Evolutionary conservation across 2,888 invertebrate species (phyloP), one percentile per base, ranked within the genome.

Genomic region (Catocala sponsa): DNA sequence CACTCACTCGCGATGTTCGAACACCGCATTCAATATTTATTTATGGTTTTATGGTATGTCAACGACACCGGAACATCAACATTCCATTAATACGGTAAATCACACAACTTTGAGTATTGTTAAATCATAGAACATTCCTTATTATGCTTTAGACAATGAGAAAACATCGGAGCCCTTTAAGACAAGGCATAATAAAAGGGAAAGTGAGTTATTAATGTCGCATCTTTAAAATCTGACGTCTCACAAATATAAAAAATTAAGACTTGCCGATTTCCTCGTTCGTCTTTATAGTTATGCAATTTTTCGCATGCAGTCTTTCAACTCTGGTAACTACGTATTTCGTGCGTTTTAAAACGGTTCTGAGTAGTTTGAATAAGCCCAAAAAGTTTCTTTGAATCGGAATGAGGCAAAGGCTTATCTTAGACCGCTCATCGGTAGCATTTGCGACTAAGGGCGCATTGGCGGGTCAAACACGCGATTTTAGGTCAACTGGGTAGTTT

Each of bases 391-490:
- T 38, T 41, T 41, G 38, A 38, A 51, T 41, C 15, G 10, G 11
- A 50, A 51, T 38, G 58, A 57, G n/a, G 50, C 44, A 35, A 50
- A 35, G 32, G 46, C n/a, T 55, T 44, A 50, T 62, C 44, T 46
- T 43, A 38, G 57, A 35, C 38, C 60, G 61, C 46, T 53, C 42
- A 68, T 65, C 61, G 12, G 53, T 47, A 67, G 52, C 35, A 7
- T 41, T 49, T 41, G 55, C 42, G 25, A 35, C 54, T 44, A 65
- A 65, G 70, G 72, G 67, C 63, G 74, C 69, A 64, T 61, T 58
- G 62, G 64, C 62, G 62, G 83, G 80, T 80, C 79, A 81, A 73
- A 72, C 68, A 69, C 66, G 70, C 73, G 70, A 74, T 74, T 79
- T 64, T 68, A 64, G 78, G 72, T 74, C 75, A 69, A 65, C 69